phyloP scores from a whole-genome alignment of 23 tunicate genomes.

The Diplosoma virens region DNA sequence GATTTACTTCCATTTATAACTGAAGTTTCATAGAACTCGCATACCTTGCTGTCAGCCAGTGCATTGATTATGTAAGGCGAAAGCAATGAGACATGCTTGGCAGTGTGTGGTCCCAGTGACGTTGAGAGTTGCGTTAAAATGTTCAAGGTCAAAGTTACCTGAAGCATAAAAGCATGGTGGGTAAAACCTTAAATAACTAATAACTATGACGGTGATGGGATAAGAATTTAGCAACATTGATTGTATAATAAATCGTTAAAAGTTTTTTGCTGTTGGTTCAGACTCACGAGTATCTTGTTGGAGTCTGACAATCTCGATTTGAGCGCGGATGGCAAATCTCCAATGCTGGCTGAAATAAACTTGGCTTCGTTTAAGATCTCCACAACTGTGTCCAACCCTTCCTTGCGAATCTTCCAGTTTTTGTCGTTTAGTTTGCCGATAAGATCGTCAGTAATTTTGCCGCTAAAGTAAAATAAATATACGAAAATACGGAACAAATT shows the following conservation, averaged over 20 bases:
- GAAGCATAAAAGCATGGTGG: background rate
- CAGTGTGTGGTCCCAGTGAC: constrained; percentile 67
- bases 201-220: too few species aligned
- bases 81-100: constrained; percentile 48
- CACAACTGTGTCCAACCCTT: constrained; percentile 65
- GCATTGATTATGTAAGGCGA: constrained; percentile 40
- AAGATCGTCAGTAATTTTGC: constrained; percentile 71
- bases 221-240: too few species aligned
- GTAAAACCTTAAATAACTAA: too few species aligned
- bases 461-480: too few species aligned
- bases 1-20: background rate
- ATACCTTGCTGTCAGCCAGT: constrained; percentile 89
- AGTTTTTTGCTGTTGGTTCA: too few species aligned
- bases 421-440: constrained; percentile 57
- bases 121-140: constrained; percentile 66
- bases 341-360: constrained; percentile 59
- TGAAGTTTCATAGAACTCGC: background rate
- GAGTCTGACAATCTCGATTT: constrained; percentile 79
- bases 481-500: too few species aligned
- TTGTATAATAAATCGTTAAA: too few species aligned
- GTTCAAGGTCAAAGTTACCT: constrained; percentile 61
- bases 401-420: constrained; percentile 89
- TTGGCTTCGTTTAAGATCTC: constrained; percentile 80
- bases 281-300: constrained; percentile 79
- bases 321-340: constrained; percentile 74